These are phyloP conservation scores for Alloplasta piceator DNA, from an alignment of 2,888 invertebrate genomes.

Conservation along the genomic window DNA sequence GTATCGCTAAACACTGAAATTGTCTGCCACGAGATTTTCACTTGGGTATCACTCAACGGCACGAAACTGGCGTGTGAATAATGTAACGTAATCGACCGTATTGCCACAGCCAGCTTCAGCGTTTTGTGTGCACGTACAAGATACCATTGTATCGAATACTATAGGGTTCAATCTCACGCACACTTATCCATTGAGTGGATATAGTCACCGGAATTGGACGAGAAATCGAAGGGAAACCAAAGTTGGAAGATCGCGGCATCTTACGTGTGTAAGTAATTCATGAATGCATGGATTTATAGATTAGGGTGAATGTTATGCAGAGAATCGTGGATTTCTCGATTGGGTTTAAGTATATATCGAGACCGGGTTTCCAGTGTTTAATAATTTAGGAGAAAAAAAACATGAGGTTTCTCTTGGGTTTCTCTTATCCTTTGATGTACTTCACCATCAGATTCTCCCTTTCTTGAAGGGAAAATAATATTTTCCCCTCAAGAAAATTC, in stretches of 20 bases:
- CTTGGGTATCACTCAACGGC: conserved; percentile 74
- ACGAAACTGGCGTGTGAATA: conserved; percentile 79
- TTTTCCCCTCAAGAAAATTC: too few species aligned
- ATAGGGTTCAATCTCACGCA: background rate
- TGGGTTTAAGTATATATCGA: conserved; percentile 80
- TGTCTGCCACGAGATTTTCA: conserved; percentile 63
- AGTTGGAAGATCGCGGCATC: conserved; percentile 56
- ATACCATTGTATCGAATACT: conserved; percentile 23
- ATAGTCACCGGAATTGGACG: conserved; percentile 17
- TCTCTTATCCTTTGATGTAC: background rate
- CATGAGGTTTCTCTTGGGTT: conserved; percentile 65
- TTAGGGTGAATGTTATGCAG: conserved; percentile 18
- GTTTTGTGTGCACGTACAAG: conserved; percentile 67
- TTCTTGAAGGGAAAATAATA: too few species aligned
- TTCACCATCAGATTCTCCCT: too few species aligned
- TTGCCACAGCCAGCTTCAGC: conserved; percentile 57
- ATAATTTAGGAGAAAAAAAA: conserved; percentile 77
- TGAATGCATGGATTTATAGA: background rate
- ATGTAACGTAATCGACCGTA: conserved; percentile 80
- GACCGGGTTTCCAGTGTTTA: conserved; percentile 77
- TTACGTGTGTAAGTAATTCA: background rate
- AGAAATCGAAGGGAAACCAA: conserved; percentile 55
- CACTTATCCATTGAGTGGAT: conserved; percentile 28
- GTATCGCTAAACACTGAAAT: conserved; percentile 69
- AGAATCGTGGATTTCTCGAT: conserved; percentile 76